Evolutionary conservation across 2,797 vertebrate species (phyloP), one percentile per base, ranked within the genome.

Genomic region (Notolepis coatsorum): DNA sequence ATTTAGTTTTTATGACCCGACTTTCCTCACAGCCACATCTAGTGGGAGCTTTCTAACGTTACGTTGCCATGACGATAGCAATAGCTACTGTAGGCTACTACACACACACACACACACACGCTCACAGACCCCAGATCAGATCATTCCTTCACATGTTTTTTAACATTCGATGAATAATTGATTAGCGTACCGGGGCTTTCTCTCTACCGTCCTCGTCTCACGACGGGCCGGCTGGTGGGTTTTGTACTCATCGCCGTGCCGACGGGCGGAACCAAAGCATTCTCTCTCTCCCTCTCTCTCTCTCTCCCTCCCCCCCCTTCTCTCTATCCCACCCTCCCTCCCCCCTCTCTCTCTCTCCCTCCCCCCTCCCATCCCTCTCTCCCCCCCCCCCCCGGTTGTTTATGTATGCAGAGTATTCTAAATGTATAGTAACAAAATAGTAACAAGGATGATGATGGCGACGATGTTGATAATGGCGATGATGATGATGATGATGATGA

Each of bases 221-320:
- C 24, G 47, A 42, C 69, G 15, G 10, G 33, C 17, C 56, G 20
- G 37, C 51, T 52, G 50, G 10, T n/a, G 3, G 10, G 49, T 73
- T 80, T 80, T 80, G 64, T 81, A 80, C 76, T 87, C 72, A 81
- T 77, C 65, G n/a, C n/a, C n/a, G n/a, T n/a, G n/a, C n/a, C n/a
- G n/a, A 75, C 74, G 71, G 77, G 71, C 84, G 82, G 72, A 90
- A 84, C 82, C 82, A 85, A 84, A 85, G 73, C 15, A 41, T 41
- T 65, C 30, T 47, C 30, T 50, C 23, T 56, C 48, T 62, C 56
- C 49, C 18, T 58, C 18, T 59, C 65, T 49, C 39, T 38, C 21
- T 41, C 59, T 78, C 71, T 82, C 61, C 61, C 56, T 81, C 71
- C 50, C 61, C 53, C 20, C 67, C 51, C 43, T 80, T 72, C 75